Evolutionary conservation across 53 echinoderm and acorn worm species (phyloP), one percentile per base, ranked within the genome.

Genomic region (Temnopleurus reevesii): DNA sequence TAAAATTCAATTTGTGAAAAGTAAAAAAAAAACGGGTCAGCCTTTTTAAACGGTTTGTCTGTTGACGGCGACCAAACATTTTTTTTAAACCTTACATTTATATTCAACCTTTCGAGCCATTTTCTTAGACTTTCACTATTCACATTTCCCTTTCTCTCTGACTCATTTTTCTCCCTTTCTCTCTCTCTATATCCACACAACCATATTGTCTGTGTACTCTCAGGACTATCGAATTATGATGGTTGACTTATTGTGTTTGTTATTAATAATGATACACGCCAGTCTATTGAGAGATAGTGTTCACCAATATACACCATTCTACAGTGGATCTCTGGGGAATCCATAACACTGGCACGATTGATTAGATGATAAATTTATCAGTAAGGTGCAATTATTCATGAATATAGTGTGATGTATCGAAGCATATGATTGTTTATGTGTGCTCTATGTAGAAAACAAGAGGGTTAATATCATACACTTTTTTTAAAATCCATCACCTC

Each of bases 241-340:
- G 71, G 71, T 38, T 71, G 71, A 71, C 26, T 71, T 36, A 71
- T 71, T 2, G 71, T 71, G 71, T 71, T 41, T 41, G 38, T 10
- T 38, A 41, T 8, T 71, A 41, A 71, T 71, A 71, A 21, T 41
- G 71, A 81, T 53, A 81, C 54, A 81, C 33, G 12, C 26, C 30
- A 30, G 8, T 28, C 41, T 71, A 18, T 59, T 59, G 64, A 61
- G 19, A 12, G 36, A 27, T 61, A 19, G 55, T 15, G 55, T 19
- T 55, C 13, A 19, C 55, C 13, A 13, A 81, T 53, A 81, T 38
- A 81, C 33, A n/a, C 26, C 30, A 30, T 2, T 28, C 41, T 71
- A 18, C 41, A 43, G 64, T 44, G 19, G 5, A n/a, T 81, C 35
- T 81, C 51, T 2, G 29, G 51, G 4, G 81, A 55, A 17, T 35